Conservation (phyloP, 2,113 vertebrate genomes). For the Phoxinus phoxinus region DNA sequence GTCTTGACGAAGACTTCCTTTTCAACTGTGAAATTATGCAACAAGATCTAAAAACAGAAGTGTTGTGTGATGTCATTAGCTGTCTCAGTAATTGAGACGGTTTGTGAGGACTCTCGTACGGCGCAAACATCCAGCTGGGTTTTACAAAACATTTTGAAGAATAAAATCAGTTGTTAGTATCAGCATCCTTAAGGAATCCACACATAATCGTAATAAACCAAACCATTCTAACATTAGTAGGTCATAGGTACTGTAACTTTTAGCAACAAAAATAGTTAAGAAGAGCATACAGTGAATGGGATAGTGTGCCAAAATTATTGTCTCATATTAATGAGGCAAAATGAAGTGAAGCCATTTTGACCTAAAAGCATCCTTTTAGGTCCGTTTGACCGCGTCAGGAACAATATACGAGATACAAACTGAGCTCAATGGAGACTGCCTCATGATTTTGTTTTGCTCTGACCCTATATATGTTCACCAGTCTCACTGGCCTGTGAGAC, state of each 20-base stretch:
- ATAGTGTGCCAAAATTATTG: neutral
- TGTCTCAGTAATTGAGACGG: neutral
- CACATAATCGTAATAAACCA: neutral
- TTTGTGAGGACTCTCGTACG: neutral
- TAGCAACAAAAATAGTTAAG: constrained; percentile 14
- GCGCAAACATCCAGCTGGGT: neutral
- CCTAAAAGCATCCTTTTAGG: constrained; percentile 3
- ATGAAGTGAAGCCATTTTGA: neutral
- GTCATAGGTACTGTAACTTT: neutral
- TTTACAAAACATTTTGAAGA: neutral
- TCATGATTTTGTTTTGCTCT: constrained; percentile 19
- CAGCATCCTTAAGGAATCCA: neutral
- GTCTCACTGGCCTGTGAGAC: constrained; percentile 19
- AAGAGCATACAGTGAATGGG: constrained; percentile 16
- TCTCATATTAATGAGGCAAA: neutral
- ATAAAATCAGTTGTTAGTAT: neutral
- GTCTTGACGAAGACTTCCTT: neutral
- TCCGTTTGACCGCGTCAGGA: neutral
- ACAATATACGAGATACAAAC: neutral
- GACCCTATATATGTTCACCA: constrained; percentile 15
- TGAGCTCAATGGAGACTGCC: neutral
- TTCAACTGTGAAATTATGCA: neutral
- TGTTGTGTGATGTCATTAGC: neutral
- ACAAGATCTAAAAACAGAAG: constrained; percentile 10
- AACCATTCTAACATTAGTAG: neutral